Evolutionary conservation across 2,888 invertebrate species (phyloP).

Genomic region (Scaptomyza flava): DNA sequence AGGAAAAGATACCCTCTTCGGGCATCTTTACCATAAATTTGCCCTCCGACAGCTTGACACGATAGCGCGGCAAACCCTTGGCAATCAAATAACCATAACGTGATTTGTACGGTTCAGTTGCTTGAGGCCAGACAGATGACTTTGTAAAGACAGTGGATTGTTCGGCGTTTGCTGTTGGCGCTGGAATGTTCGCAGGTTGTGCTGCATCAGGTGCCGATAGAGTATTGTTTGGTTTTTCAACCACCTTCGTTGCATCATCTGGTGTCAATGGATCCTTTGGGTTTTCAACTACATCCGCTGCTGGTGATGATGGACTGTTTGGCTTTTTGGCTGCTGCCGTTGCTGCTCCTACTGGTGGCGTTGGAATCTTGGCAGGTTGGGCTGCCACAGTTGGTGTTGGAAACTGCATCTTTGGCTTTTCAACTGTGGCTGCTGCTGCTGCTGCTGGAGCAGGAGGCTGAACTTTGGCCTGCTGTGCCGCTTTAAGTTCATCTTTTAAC

Average conservation of each 20-base stretch:
- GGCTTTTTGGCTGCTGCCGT: neutral
- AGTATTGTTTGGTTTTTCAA: neutral
- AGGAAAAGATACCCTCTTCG: constrained; percentile 59
- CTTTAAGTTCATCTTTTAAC: neutral
- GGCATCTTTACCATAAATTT: constrained; percentile 78
- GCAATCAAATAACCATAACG: constrained; percentile 70
- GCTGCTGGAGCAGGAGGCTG: neutral
- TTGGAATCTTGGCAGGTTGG: neutral
- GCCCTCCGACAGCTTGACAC: constrained; percentile 65
- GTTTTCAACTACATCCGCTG: neutral
- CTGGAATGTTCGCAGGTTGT: neutral
- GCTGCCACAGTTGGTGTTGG: neutral
- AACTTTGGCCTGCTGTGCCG: neutral
- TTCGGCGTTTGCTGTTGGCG: neutral
- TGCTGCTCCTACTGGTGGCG: neutral
- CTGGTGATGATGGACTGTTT: neutral
- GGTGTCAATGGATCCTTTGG: neutral
- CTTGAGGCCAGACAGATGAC: neutral
- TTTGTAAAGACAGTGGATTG: neutral
- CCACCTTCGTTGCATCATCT: neutral
- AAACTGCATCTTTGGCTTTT: too few relatives aligned
- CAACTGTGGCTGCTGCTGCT: neutral
- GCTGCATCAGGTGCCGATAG: neutral
- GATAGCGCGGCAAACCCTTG: constrained; percentile 66
- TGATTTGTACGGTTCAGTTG: neutral